Evolutionary conservation across 53 echinoderm and acorn worm species (phyloP), one percentile per base, ranked within the genome.

Genomic region (Henricia sp.): DNA sequence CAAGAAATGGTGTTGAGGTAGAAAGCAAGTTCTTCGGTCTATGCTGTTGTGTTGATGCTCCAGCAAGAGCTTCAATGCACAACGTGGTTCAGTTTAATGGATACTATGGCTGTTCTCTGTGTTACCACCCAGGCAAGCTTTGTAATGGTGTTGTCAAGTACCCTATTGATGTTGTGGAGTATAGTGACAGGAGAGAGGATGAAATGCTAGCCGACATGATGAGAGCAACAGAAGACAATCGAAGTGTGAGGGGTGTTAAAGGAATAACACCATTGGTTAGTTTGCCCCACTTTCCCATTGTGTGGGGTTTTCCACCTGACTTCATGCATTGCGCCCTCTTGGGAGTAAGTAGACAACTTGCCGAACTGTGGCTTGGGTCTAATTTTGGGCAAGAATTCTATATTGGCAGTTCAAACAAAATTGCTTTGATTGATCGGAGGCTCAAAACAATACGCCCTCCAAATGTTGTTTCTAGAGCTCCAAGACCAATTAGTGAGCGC

Each of bases 241-340:
- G 54, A 19, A 44, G 32, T n/a, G 42, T 90, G 3, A 19, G 67
- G 32, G 91, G 91, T 39, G 82, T 90, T 0, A 90, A 90, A 72
- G 91, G 86, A 2, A 86, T 82, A 62, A 86, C 58, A 36, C 82
- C 91, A 35, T 42, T 87, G 65, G 70, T 87, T 0, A 87, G 78
- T 40, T 5, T 91, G 9, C 87, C 87, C 10, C 11, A 66, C 17
- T 91, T 91, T 68, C 42, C 72, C 16, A 37, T 86, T 50, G 71
- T 82, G 19, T 80, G 86, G 86, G 82, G 90, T 69, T 90, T 90
- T 37, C 86, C 90, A 28, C 39, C 72, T 28, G 89, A 84, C 68
- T 89, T 73, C 32, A 89, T 89, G 74, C 88, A 88, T 19, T 84
- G 89, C 23, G 9, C 41, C 2, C 50, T 89, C 4, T 42, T 89